A percentile compares a stretch with the other conserved stretches of the same genome.
Conservation (phyloP, 1,140 invertebrate genomes). For the Cyclargus thomasi region DNA sequence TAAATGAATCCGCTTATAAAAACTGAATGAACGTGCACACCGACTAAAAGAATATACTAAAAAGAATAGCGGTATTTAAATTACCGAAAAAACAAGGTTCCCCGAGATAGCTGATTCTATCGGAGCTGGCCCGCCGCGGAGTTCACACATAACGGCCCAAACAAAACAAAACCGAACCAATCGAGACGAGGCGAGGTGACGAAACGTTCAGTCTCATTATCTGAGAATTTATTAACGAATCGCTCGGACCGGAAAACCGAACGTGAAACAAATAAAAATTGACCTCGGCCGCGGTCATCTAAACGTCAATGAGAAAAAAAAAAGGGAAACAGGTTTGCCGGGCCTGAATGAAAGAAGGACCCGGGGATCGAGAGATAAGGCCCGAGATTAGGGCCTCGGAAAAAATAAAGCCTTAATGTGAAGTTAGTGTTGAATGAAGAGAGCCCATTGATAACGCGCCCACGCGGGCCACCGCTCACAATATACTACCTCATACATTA, state of each 20-base stretch:
- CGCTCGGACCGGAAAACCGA: constrained; percentile 71
- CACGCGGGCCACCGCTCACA: constrained; percentile 45
- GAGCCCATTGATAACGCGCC: constrained; percentile 65
- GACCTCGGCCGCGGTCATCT: constrained; percentile 71
- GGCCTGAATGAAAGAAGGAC: constrained; percentile 70
- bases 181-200: constrained; percentile 73
- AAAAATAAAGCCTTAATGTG: constrained; percentile 71
- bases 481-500: constrained; percentile 56
- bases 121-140: constrained; percentile 52
- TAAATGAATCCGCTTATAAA: constrained; percentile 17
- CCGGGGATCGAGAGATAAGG: constrained; percentile 68
- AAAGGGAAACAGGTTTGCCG: constrained; percentile 62
- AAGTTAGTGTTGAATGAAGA: constrained; percentile 70
- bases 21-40: constrained; percentile 38
- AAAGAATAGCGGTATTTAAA: constrained; percentile 69
- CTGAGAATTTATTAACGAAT: constrained; percentile 75
- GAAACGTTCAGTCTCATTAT: constrained; percentile 75
- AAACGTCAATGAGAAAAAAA: constrained; percentile 71
- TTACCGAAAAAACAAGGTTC: constrained; percentile 62
- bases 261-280: constrained; percentile 75
- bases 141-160: constrained; percentile 65
- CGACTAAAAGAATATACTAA: constrained; percentile 49
- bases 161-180: constrained; percentile 63
- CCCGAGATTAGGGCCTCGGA: constrained; percentile 63
- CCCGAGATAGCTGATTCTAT: constrained; percentile 64